Percentiles rank a stretch among this genome's conserved stretches.
phyloP scores from a whole-genome alignment of 2,113 vertebrate genomes.

The Mugil cephalus region DNA sequence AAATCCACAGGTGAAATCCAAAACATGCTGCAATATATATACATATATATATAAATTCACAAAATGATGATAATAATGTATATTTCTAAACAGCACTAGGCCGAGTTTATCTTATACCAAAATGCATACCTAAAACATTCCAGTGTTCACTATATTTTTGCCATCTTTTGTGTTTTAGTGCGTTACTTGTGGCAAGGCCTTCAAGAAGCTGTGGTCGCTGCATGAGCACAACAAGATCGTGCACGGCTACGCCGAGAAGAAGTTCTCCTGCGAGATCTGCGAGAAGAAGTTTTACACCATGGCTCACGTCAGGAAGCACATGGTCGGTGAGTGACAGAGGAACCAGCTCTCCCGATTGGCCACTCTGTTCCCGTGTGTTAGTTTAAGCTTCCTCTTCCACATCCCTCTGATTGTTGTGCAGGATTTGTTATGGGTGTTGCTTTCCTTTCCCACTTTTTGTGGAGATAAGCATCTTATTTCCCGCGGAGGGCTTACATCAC shows the following conservation, averaged over 20 bases:
- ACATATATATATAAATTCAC: no score
- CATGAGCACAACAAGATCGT: slow-evolving; percentile 97
- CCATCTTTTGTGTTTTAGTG: slow-evolving; percentile 81
- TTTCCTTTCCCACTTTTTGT: slow-evolving; percentile 54
- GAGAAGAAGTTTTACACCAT: slow-evolving; percentile 98
- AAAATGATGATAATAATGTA: no score
- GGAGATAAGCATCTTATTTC: slow-evolving; percentile 62
- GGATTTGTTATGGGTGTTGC: slow-evolving; percentile 62
- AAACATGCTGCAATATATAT: no score
- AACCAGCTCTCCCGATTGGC: slow-evolving; percentile 3
- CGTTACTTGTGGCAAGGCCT: slow-evolving; percentile 93
- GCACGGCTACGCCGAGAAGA: slow-evolving; percentile 94
- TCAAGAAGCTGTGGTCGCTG: slow-evolving; percentile 97
- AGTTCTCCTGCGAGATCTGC: slow-evolving; percentile 96
- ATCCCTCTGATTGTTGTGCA: slow-evolving; percentile 42
- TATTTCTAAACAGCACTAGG: no score
- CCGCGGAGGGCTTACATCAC: slow-evolving; percentile 3
- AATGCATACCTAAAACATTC: slow-evolving; percentile 17
- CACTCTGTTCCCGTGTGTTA: slow-evolving; percentile 12
- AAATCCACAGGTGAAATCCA: no score
- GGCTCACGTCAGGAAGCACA: slow-evolving; percentile 98
- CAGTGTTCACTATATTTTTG: neutral
- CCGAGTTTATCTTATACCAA: no score
- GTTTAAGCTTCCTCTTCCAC: slow-evolving; percentile 33
- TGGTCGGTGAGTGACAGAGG: slow-evolving; percentile 92